Evolutionary conservation across 2,797 vertebrate species (phyloP).

Genomic region (Sphenodon punctatus): DNA sequence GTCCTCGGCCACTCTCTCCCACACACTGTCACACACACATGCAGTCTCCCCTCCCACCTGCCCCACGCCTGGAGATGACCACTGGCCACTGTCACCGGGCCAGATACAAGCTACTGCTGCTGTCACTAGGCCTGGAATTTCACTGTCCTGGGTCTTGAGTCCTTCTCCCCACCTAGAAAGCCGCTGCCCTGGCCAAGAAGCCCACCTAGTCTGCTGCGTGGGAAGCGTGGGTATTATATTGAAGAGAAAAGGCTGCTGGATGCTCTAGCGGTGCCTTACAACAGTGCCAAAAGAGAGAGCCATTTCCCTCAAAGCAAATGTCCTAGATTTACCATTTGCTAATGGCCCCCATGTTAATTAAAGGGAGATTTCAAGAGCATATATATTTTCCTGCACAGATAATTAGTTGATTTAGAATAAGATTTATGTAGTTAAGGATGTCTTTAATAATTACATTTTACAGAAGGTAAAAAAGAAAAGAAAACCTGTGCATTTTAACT

Average conservation of each 20-base stretch:
- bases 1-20: too few species aligned
- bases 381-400: conserved; percentile 21
- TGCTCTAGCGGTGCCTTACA: background rate
- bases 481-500: conserved; percentile 3
- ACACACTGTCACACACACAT: too few species aligned
- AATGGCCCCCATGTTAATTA: conserved; percentile 49
- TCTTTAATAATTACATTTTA: conserved; percentile 49
- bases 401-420: conserved; percentile 36
- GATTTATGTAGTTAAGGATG: conserved; percentile 35
- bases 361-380: conserved; percentile 41
- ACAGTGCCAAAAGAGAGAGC: background rate
- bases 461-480: background rate
- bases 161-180: too few species aligned
- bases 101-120: too few species aligned
- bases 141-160: too few species aligned
- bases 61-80: too few species aligned
- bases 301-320: background rate
- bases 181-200: too few species aligned
- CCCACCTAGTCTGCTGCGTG: too few species aligned
- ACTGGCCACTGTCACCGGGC: too few species aligned
- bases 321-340: conserved; percentile 31
- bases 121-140: too few species aligned
- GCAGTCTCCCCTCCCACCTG: too few species aligned
- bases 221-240: background rate
- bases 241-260: background rate